Percentiles rank a stretch among this genome's conserved stretches.
Conservation (phyloP, 2,888 invertebrate species). For the Chaitophorus viminalis region DNA sequence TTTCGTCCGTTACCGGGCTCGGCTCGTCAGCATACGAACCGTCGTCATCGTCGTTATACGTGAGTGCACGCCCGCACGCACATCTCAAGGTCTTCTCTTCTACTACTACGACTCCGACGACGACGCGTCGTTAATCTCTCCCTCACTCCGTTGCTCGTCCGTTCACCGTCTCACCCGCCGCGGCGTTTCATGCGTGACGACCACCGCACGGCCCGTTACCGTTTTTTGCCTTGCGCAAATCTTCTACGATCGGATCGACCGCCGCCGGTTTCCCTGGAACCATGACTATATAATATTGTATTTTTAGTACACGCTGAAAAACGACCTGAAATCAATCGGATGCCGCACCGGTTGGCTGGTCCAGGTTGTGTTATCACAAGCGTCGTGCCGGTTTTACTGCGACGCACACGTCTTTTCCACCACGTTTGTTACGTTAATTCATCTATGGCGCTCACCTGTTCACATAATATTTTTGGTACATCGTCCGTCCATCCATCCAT, state of each 20-base stretch:
- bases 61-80: not conserved
- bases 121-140: not conserved
- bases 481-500: too few species aligned
- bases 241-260: not conserved
- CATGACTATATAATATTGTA: not conserved
- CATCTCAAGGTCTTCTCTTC: slow-evolving; percentile 37
- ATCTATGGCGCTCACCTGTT: too few species aligned
- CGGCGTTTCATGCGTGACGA: not conserved
- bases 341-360: too few species aligned
- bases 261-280: not conserved
- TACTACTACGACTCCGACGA: too few species aligned
- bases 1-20: slow-evolving; percentile 57
- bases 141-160: not conserved
- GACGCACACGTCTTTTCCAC: too few species aligned
- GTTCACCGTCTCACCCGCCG: not conserved
- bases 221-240: slow-evolving; percentile 13
- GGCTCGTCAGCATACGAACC: not conserved
- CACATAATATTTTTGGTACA: too few species aligned
- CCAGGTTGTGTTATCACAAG: too few species aligned
- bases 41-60: not conserved
- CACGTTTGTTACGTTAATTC: too few species aligned
- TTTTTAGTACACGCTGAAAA: too few species aligned
- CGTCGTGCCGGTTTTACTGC: too few species aligned
- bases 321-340: too few species aligned
- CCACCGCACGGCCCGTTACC: not conserved